Evolutionary conservation across 2,888 invertebrate genomes (phyloP), one percentile per base, ranked within the genome.

Genomic region (Cosmia trapezina): DNA sequence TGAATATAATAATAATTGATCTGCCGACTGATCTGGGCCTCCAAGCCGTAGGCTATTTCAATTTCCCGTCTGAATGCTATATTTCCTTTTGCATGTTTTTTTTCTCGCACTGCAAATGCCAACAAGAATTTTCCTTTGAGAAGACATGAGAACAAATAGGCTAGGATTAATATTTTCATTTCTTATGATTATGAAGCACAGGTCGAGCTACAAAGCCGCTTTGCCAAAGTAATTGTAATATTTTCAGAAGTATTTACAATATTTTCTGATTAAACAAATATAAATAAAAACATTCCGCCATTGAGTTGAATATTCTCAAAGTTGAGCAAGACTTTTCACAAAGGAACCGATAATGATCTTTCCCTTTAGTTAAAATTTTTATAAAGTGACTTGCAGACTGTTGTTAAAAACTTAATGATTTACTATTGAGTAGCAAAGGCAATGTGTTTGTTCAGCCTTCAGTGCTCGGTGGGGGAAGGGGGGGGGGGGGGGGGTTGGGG

Each of bases 1-100:
- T 65, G 65, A 72, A 66, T 67, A 51, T 65, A 65, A 78, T 61
- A 61, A 72, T 60, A 73, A 74, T 76, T 81, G 72, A 82, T 57
- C 22, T 22, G 5, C 41, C 51, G 4, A 41, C 19, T 41, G 49
- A 54, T 57, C 61, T 33, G 53, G 22, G 63, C 51, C 56, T 57
- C 49, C 64, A 60, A 14, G 22, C 53, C 79, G 41, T 60, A 59
- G 65, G 80, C 47, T 56, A 79, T 80, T 80, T 66, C 69, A 59
- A 80, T 83, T 80, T 80, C 73, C 83, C 56, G 51, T 63, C 47
- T 53, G 53, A 60, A 66, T 53, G 51, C n/a, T 56, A 47, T 56
- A 79, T 80, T 83, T 80, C 65, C 65, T 69, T 61, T 33, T 45
- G 17, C 9, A 28, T 53, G 33, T 70, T 65, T 66, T 51, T 51